Conservation (phyloP, 2,113 vertebrate species). For the Phainopepla nitens region DNA sequence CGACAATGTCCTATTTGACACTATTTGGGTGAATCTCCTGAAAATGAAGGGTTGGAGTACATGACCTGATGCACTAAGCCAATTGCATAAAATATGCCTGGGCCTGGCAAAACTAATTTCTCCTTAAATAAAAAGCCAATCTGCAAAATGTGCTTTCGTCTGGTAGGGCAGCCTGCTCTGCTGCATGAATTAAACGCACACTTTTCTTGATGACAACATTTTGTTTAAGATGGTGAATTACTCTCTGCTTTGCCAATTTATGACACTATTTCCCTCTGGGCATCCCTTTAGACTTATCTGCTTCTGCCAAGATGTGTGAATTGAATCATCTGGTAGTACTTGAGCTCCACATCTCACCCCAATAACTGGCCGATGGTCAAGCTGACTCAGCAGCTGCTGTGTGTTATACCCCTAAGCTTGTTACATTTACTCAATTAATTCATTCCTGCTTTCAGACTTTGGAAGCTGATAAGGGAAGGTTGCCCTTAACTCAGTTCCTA, state of each 20-base stretch:
- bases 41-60: background rate
- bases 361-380: background rate
- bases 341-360: slow-evolving; percentile 26
- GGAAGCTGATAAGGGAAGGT: slow-evolving; percentile 30
- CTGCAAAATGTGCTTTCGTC: background rate
- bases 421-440: slow-evolving; percentile 47
- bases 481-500: slow-evolving; percentile 36
- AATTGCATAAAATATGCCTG: background rate
- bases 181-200: background rate
- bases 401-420: slow-evolving; percentile 28
- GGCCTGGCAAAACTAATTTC: background rate
- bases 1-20: background rate
- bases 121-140: background rate
- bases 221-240: slow-evolving; percentile 22
- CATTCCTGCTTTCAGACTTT: slow-evolving; percentile 28
- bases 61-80: background rate
- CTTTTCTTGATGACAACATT: slow-evolving; percentile 25
- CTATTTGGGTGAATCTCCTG: background rate
- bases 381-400: slow-evolving; percentile 47
- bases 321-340: slow-evolving; percentile 47
- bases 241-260: slow-evolving; percentile 22
- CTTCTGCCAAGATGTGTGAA: slow-evolving; percentile 23
- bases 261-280: slow-evolving; percentile 2
- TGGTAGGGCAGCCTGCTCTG: background rate
- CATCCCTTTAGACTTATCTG: slow-evolving; percentile 35